Conservation (phyloP, 92 coral and sea anemone genomes). For the Scolanthus callimorphus region DNA sequence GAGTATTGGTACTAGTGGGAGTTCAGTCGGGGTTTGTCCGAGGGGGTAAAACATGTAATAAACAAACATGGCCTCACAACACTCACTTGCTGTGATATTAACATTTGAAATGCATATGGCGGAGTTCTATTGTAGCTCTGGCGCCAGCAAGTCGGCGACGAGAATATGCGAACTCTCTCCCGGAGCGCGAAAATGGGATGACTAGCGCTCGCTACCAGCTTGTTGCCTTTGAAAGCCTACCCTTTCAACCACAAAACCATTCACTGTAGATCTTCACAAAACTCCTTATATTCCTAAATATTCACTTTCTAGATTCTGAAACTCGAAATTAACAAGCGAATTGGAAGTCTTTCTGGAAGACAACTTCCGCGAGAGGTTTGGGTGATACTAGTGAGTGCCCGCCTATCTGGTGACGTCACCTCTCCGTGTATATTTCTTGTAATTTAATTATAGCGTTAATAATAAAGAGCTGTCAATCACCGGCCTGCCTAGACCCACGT, state of each 20-base stretch:
- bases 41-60: conserved; percentile 8
- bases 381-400: background rate
- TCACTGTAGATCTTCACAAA: background rate
- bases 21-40: conserved; percentile 15
- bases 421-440: conserved; percentile 72
- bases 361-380: too few relatives aligned
- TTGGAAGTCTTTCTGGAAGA: too few relatives aligned
- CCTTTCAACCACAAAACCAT: background rate
- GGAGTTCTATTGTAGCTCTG: conserved; percentile 64
- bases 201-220: conserved; percentile 28
- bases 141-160: conserved; percentile 78
- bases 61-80: conserved; percentile 56
- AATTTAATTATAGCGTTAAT: conserved; percentile 85
- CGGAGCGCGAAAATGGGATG: conserved; percentile 83
- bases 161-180: conserved; percentile 62
- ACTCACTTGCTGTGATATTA: conserved; percentile 56
- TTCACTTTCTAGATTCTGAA: too few relatives aligned
- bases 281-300: too few relatives aligned
- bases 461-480: conserved; percentile 86
- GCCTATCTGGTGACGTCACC: conserved; percentile 66
- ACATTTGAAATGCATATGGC: conserved; percentile 89
- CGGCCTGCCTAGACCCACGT: conserved; percentile 59
- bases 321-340: too few relatives aligned
- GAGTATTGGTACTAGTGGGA: conserved; percentile 7
- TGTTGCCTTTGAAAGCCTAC: background rate